Conservation (phyloP, 2,113 vertebrate genomes). For the Enhydra lutris region DNA sequence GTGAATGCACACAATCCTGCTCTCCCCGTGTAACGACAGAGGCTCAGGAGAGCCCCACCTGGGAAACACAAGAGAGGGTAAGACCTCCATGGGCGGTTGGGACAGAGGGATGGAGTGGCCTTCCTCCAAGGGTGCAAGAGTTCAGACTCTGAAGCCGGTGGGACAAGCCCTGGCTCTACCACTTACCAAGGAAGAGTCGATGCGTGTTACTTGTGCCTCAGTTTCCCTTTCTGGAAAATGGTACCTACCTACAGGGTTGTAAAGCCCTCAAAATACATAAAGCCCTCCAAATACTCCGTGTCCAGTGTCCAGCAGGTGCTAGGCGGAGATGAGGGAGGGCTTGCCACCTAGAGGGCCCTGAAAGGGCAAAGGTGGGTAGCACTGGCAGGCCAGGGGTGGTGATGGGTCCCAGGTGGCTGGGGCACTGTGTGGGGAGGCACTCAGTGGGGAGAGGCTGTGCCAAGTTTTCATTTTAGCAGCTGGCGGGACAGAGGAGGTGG, state of each 20-base stretch:
- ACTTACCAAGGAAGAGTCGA: not conserved
- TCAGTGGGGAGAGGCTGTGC: not conserved
- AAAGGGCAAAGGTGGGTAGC: not conserved
- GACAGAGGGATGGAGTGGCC: not conserved
- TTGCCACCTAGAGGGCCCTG: not conserved
- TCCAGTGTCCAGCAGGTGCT: not conserved
- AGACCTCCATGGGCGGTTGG: accelerated
- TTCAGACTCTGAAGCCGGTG: not conserved
- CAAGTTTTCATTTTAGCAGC: not conserved
- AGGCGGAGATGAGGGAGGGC: no score
- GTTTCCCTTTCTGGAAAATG: not conserved
- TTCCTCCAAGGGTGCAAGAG: not conserved
- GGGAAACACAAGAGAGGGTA: not conserved
- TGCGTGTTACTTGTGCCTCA: not conserved
- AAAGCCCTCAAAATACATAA: not conserved
- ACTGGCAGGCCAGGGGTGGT: not conserved
- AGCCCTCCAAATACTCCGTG: not conserved
- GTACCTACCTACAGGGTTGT: not conserved
- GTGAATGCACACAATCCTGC: not conserved
- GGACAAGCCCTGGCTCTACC: not conserved
- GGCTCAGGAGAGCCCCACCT: accelerated
- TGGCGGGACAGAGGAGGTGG: no score
- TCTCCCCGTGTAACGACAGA: not conserved
- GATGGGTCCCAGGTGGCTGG: not conserved
- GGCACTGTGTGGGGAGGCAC: not conserved